Conservation (phyloP, 1,140 invertebrate species). For the Penaeus vannamei region DNA sequence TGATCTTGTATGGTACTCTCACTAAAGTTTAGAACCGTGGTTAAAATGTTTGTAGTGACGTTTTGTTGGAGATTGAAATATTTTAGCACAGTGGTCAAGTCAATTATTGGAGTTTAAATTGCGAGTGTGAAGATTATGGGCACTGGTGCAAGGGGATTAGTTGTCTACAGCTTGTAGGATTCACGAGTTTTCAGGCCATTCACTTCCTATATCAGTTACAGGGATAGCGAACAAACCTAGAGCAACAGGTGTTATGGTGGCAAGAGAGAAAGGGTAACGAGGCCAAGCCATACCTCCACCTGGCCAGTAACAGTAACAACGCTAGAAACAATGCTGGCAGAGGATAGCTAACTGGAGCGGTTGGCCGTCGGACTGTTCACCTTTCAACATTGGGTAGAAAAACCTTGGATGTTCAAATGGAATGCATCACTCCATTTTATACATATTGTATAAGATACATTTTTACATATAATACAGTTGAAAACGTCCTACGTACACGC, state of each 20-base stretch:
- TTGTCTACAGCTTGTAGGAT: slow-evolving; percentile 39
- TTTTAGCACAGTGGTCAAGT: too few relatives aligned
- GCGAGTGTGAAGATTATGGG: neutral
- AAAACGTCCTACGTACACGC: slow-evolving; percentile 63
- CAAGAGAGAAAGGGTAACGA: slow-evolving; percentile 44
- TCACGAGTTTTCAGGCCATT: neutral
- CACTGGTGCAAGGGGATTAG: slow-evolving; percentile 33
- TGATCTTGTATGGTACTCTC: slow-evolving; percentile 39
- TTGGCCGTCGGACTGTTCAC: slow-evolving; percentile 43
- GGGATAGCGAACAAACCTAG: too few relatives aligned
- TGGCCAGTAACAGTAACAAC: slow-evolving; percentile 59
- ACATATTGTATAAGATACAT: slow-evolving; percentile 68
- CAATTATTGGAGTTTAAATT: too few relatives aligned
- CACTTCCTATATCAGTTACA: too few relatives aligned
- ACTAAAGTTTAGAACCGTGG: neutral
- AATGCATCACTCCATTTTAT: slow-evolving; percentile 68
- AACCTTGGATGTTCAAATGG: slow-evolving; percentile 63
- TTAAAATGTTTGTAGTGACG: too few relatives aligned
- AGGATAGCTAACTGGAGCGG: slow-evolving; percentile 55
- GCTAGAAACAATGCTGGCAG: slow-evolving; percentile 60
- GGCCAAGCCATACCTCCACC: slow-evolving; percentile 52
- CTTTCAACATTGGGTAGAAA: slow-evolving; percentile 41
- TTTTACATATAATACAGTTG: slow-evolving; percentile 68
- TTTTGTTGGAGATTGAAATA: too few relatives aligned
- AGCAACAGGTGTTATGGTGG: neutral